Evolutionary conservation across 2,797 vertebrate genomes (phyloP), one percentile per base, ranked within the genome.

Genomic region (Pangasius sanitwongsei): DNA sequence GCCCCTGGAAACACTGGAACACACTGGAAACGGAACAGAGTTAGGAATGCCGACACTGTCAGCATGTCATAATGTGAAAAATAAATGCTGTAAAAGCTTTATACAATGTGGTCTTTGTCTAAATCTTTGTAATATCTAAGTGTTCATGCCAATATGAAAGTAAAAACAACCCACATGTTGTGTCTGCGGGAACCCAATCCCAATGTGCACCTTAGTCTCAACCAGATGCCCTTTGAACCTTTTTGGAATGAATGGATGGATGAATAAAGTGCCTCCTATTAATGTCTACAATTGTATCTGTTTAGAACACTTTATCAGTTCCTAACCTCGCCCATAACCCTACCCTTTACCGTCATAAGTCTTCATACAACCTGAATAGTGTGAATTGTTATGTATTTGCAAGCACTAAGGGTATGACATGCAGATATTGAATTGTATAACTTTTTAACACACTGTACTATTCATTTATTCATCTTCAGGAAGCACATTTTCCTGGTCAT

Each of bases 381-480:
- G 41, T 48, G 53, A 34, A 80, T 18, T 18, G 15, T n/a, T 31
- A 55, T 20, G 50, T 55, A 55, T 31, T 18, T 55, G 50, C 25
- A 53, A 34, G 4, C 50, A 78, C 13, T 31, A 53, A 53, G 7
- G 5, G 28, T 78, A 50, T 44, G 41, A 75, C 28, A 37, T 72
- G 23, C 74, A 20, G 8, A 16, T 77, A 28, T n/a, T 6, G 12
- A 50, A 13, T n/a, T 77, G 2, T 13, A 70, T 20, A 16, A 70
- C 6, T 15, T 70, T 34, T 34, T 23, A 72, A 41, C 37, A 44
- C n/a, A 13, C 4, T 48, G 11, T 48, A 25, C 13, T 48, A 48
- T 48, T 75, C 9, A 75, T 55, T 50, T 80, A 77, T 80, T 80
- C n/a, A 80, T 80, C n/a, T 57, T 55, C 28, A 78, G 75, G 48